Percentiles rank a stretch among this genome's conserved stretches.
Evolutionary conservation across 2,113 vertebrate species (phyloP).

Genomic region (Pelobates fuscus): DNA sequence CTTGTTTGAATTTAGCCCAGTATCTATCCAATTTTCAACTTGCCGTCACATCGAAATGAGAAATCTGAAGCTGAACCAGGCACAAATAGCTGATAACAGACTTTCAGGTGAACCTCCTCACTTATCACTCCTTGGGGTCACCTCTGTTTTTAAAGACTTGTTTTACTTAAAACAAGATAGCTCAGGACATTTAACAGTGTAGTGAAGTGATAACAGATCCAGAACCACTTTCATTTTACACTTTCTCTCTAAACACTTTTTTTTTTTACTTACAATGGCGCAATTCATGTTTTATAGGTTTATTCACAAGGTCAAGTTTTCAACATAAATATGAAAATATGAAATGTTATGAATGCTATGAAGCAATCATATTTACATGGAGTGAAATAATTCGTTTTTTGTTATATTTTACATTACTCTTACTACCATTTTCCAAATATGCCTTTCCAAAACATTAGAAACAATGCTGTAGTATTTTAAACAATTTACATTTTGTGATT

Average conservation of each 20-base stretch:
- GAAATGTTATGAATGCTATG: constrained; percentile 3
- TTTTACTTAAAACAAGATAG: constrained; percentile 70
- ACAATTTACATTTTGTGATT: no score
- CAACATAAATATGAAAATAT: constrained; percentile 9
- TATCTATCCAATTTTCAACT: constrained; percentile 74
- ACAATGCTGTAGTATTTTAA: no score
- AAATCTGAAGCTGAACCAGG: constrained; percentile 71
- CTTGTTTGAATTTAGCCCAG: constrained; percentile 65
- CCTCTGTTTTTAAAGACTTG: constrained; percentile 73
- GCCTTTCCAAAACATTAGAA: no score
- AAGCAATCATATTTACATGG: no score
- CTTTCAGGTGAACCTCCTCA: constrained; percentile 68
- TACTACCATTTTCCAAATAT: no score
- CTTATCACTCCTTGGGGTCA: constrained; percentile 70
- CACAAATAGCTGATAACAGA: constrained; percentile 71
- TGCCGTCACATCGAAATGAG: constrained; percentile 75
- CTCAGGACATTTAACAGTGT: constrained; percentile 61
- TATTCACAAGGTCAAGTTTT: constrained; percentile 7
- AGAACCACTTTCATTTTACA: constrained; percentile 52
- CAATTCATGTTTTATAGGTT: constrained; percentile 26
- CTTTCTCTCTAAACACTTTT: constrained; percentile 42
- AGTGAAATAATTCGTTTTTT: no score
- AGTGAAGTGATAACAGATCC: constrained; percentile 54
- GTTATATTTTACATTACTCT: no score
- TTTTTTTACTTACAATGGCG: constrained; percentile 4